Evolutionary conservation across 2,888 invertebrate genomes (phyloP), one percentile per base, ranked within the genome.

Genomic region (Urechis unicinctus): DNA sequence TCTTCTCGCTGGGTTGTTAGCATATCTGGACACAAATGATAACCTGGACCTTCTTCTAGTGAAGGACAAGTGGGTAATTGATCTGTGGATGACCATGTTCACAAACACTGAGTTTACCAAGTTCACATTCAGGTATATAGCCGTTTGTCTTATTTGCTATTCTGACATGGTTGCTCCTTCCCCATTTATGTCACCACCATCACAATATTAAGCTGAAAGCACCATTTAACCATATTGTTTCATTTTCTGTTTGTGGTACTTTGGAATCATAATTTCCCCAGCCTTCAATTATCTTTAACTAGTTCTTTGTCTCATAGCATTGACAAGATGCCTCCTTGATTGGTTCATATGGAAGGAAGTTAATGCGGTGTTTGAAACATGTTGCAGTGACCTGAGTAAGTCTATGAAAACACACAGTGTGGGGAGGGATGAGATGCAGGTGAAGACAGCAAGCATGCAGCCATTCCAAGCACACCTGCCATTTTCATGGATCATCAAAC

Each of bases 1-100:
- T 3, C 59, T 71, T 3, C 58, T 74, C 46, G 71, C 71, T 50
- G 69, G 68, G 5, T 62, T 72, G 4, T 59, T 73, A n/a, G 68
- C 71, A n/a, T 65, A 62, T 53, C 56, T 68, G 24, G 73, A 73
- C 60, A 69, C 68, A 31, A 69, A 73, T 58, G 51, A 58, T 43
- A 73, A 73, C 61, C 61, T 74, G 47, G 68, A 70, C 31, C 56
- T 71, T 28, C 49, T 72, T 22, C 42, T 44, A 22, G 46, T 53
- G 3, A 46, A 52, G 3, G 52, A 46, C 21, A 9, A 53, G 24
- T 72, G 73, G 72, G 58, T 64, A 44, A 42, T 53, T 21, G 29
- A 56, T 17, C 45, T 72, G 45, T 73, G 72, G 72, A 49, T 70
- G 28, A 44, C 52, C 4, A 59, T 70, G 46, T 56, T 72, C n/a